phyloP scores from a whole-genome alignment of 2,113 vertebrate species.

The Myiopsitta monachus region DNA sequence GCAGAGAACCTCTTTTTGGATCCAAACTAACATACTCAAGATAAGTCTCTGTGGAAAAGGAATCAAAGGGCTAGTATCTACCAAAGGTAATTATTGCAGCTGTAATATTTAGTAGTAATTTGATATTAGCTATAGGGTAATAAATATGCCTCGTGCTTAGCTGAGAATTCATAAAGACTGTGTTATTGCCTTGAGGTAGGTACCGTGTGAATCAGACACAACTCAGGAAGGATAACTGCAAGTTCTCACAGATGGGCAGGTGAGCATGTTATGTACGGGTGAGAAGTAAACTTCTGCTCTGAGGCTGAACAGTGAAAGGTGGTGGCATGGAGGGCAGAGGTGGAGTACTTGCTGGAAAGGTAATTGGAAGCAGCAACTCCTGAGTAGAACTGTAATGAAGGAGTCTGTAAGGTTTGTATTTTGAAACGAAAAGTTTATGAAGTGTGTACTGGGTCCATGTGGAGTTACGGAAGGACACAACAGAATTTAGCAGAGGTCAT shows the following conservation, averaged over 20 bases:
- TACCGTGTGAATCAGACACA: not conserved
- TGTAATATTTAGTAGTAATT: not conserved
- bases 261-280: not conserved
- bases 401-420: not conserved
- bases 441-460: conserved; percentile 15
- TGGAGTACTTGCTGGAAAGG: not conserved
- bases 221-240: not conserved
- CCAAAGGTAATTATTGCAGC: not conserved
- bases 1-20: not conserved
- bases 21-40: not conserved
- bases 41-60: not conserved
- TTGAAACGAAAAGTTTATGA: conserved; percentile 7
- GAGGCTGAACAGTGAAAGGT: not conserved
- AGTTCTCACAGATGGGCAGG: not conserved
- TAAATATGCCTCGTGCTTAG: not conserved
- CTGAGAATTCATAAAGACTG: not conserved
- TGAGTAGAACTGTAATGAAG: not conserved
- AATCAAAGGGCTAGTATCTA: not conserved
- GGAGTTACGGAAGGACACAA: not conserved
- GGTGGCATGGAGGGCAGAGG: not conserved
- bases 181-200: not conserved
- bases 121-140: not conserved
- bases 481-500: not conserved
- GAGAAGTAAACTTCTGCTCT: not conserved
- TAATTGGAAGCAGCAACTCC: conserved; percentile 6